Base-by-base conservation (phyloP, 2,797 vertebrate species). In the Syngnathus acus region DNA sequence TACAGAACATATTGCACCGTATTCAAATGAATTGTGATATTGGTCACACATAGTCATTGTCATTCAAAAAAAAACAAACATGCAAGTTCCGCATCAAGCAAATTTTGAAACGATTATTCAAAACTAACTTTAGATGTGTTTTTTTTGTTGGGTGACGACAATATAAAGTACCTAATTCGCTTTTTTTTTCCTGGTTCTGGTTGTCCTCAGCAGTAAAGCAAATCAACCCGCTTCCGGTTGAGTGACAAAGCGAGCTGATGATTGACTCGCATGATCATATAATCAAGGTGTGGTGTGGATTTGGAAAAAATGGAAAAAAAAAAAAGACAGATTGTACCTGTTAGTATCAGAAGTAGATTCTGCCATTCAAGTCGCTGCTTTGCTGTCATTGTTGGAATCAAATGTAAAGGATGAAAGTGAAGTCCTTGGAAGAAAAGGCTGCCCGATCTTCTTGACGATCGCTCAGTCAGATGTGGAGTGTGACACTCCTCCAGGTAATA, bases 261-360 rank as follows among this genome's bases (percentile, higher is more conserved):
- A 86, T 89, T 88, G 86, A 87, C 86, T 42, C 4, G 0, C 37
- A 40, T 64, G 38, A 73, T 50, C 5, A 0, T 42, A 51, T 57
- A 40, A 73, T 58, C 59, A 77, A 86, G 88, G 84, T 84, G 85
- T 86, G 87, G 80, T 17, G n/a, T 51, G 26, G 9, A 8, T 19
- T 63, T n/a, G 5, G 17, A 75, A 21, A 57, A 6, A 73, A 66
- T 40, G 16, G 71, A 70, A 48, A 59, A 0, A 60, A 68, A 5
- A 62, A 21, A 23, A 1, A 14, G 37, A 19, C 2, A 21, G 77
- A 76, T 4, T 74, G 1, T 74, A 89, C 88, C 88, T 85, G 86
- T 69, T 10, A 89, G 50, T 19, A 83, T 61, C 53, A 87, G n/a
- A 71, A 87, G 67, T 3, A 86, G 26, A 10, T 67, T 68, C 69